Evolutionary conservation across 2,113 vertebrate genomes (phyloP), one percentile per base, ranked within the genome.

Genomic region (Mustela nigripes): DNA sequence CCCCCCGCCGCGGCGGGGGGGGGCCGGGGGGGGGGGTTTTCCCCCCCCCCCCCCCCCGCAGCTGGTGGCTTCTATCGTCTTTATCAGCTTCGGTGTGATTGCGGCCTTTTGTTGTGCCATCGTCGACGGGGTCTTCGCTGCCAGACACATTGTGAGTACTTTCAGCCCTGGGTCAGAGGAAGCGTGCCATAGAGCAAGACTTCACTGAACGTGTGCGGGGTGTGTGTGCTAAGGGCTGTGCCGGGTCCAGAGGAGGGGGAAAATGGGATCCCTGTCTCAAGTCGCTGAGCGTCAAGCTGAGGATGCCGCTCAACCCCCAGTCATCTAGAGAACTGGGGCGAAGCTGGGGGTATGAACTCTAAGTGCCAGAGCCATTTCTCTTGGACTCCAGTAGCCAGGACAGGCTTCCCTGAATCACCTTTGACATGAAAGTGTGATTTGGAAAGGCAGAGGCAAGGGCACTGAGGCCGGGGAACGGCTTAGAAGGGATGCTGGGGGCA

Each of bases 101-200:
- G 99, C 99, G 1, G 99, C 99, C 2, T 99, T 99, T 98, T 99
- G 99, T 98, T 99, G 99, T 96, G 99, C 99, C 92, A 99, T 99
- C 81, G 99, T 99, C 5, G 99, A 99, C 0, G 99, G 99, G 10
- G 99, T 99, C 93, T 99, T 99, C 99, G 99, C 99, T 96, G 99
- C 99, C 83, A 99, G 99, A 98, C 99, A 99, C 98, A 99, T 99
- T 86, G 99, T 99, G 98, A 99, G 99, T 99, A 99, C 94, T 96
- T 87, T 79, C 28, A 88, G 18, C 33, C 21, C 80, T 60, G 56
- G 53, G 58, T 60, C 58, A 10, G 58, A 60, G 58, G 21, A 24
- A n/a, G 16, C 7, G 8, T 60, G 21, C 21, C 58, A 3, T 24
- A 24, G 58, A 60, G 58, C 58, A 22, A 60, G 22, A 21, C 58